phyloP scores from a whole-genome alignment of 2,113 vertebrate species.

The Marmota monax region DNA sequence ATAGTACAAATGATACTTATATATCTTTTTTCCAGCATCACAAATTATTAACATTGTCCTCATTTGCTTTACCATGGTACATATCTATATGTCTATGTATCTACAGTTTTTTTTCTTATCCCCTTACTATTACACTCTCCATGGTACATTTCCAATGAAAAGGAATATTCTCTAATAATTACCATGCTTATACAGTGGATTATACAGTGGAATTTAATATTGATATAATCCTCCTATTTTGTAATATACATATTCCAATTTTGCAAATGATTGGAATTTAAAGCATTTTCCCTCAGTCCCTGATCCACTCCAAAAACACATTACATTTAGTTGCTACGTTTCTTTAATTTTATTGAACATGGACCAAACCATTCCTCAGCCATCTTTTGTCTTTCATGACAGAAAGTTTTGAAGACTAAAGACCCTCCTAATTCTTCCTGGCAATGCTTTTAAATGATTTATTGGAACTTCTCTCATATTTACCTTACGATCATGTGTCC shows the following conservation, averaged over 20 bases:
- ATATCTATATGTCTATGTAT: neutral
- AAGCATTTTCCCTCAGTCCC: neutral
- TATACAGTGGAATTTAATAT: neutral
- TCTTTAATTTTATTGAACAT: neutral
- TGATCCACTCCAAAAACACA: neutral
- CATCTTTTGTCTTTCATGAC: neutral
- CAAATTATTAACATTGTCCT: neutral
- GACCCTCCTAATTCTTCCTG: neutral
- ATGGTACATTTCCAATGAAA: neutral
- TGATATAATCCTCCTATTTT: neutral
- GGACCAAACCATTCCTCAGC: neutral
- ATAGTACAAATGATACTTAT: neutral
- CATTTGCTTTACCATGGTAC: neutral
- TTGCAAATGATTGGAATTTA: neutral
- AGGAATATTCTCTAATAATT: neutral
- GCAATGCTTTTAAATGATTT: neutral
- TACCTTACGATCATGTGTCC: neutral
- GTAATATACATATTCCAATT: neutral
- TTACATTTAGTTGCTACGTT: neutral
- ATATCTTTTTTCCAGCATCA: neutral
- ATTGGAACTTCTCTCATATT: neutral
- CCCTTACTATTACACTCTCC: neutral
- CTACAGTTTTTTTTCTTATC: neutral
- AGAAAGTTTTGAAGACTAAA: neutral
- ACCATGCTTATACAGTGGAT: neutral